Conservation (phyloP, 2,113 vertebrate genomes). For the Xenopus laevis region DNA sequence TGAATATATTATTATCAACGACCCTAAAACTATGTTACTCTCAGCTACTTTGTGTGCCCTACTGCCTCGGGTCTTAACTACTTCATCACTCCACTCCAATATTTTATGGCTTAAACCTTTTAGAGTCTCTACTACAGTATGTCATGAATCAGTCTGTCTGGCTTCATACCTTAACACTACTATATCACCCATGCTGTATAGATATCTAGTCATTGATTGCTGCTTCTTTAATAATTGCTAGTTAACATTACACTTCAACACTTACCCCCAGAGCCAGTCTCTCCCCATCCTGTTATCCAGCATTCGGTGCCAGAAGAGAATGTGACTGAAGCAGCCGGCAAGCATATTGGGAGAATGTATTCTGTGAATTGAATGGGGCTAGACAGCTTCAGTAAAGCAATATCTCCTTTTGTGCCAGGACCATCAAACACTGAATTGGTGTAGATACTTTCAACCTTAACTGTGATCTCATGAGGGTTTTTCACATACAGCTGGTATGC, state of each 20-base stretch:
- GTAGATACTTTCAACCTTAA: not conserved
- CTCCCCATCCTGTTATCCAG: slow-evolving; percentile 57
- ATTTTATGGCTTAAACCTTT: too few relatives aligned
- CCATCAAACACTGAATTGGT: not conserved
- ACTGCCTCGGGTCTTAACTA: too few relatives aligned
- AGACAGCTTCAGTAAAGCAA: slow-evolving; percentile 54
- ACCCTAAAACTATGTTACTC: too few relatives aligned
- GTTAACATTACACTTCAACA: too few relatives aligned
- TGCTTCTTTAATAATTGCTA: too few relatives aligned
- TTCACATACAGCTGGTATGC: not conserved
- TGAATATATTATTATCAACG: too few relatives aligned
- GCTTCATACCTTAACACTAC: too few relatives aligned
- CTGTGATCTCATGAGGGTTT: not conserved
- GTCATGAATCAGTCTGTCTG: too few relatives aligned
- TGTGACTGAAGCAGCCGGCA: slow-evolving; percentile 41
- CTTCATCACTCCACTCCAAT: too few relatives aligned
- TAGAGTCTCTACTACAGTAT: too few relatives aligned
- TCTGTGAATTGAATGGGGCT: slow-evolving; percentile 44
- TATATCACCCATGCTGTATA: too few relatives aligned
- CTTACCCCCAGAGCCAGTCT: slow-evolving; percentile 48
- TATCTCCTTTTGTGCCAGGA: slow-evolving; percentile 21
- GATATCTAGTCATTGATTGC: not conserved
- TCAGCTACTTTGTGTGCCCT: too few relatives aligned
- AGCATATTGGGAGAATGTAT: slow-evolving; percentile 54
- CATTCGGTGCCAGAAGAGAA: slow-evolving; percentile 33